Conservation (phyloP, 2,888 invertebrate genomes). For the Willowsia nigromaculata region DNA sequence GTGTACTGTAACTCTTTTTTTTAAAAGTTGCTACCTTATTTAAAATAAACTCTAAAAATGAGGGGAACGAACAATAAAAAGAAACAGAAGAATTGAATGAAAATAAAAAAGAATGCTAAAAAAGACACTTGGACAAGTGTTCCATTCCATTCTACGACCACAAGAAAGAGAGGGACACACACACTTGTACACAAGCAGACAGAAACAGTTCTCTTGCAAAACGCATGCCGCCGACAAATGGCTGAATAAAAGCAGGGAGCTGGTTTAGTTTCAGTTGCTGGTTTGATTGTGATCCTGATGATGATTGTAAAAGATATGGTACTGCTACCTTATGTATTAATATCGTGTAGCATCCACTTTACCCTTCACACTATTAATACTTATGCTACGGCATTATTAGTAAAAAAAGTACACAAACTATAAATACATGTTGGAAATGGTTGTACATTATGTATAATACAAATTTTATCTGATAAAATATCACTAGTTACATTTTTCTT, state of each 20-base stretch:
- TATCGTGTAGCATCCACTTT: neutral
- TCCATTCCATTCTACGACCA: slow-evolving; percentile 53
- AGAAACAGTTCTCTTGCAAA: neutral
- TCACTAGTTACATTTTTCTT: too few relatives aligned
- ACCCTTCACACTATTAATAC: neutral
- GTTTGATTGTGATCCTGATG: neutral
- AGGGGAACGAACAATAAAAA: neutral
- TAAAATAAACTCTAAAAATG: slow-evolving; percentile 41
- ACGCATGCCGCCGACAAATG: slow-evolving; percentile 10
- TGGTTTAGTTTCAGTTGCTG: neutral
- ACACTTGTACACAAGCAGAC: neutral
- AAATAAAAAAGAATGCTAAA: neutral
- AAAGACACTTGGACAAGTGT: slow-evolving; percentile 76
- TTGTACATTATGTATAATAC: too few relatives aligned
- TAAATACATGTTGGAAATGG: too few relatives aligned
- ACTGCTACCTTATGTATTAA: neutral
- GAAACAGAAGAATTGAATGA: neutral
- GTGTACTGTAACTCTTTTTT: neutral
- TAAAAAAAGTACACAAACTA: too few relatives aligned
- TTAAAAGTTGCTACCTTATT: slow-evolving; percentile 39
- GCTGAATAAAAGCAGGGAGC: neutral
- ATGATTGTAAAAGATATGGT: neutral
- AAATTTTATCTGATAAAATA: too few relatives aligned
- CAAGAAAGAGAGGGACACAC: neutral
- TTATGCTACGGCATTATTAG: neutral